Base-by-base conservation (phyloP, 2,888 invertebrate genomes). In the Vanessa cardui region DNA sequence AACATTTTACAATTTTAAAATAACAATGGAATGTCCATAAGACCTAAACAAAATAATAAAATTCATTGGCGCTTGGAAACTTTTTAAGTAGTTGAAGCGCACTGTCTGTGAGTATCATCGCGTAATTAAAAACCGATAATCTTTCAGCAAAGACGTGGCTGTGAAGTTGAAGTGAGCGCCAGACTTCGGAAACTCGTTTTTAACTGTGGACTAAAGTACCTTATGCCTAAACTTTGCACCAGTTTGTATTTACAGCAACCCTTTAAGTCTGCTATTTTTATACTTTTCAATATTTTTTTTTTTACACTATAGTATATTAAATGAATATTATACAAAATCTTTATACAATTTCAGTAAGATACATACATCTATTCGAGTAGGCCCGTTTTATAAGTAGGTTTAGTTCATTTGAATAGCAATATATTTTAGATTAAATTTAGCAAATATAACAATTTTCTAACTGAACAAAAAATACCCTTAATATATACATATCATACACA, bases 81-180 rank as follows among this genome's bases (percentile, higher is more conserved):
- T 56, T 56, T 56, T 56, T 56, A 56, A 56, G 56, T 56, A 56
- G 56, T 56, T 39, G 18, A 56, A 56, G 39, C 33, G 56, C 52
- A 54, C 33, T 56, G 50, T 39, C 49, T 62, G 20, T 39, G 31
- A 62, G 61, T 69, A 70, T 74, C 58, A 70, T 61, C 66, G n/a
- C 33, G 74, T 82, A 83, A 84, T 87, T 83, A 84, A 85, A 87
- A 87, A 80, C 78, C 82, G 78, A 87, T 86, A 85, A 84, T 82
- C 76, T 75, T 62, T 62, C 68, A 71, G 73, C 76, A 69, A 73
- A 76, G 73, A 72, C 72, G 73, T 70, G 68, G 71, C 73, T 73
- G 72, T 72, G 68, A 68, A 67, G 64, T 56, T 56, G 56, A 18
- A 56, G 33, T n/a, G 56, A 4, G 16, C 39, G 46, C 31, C 45